These are phyloP conservation scores for Albula glossodonta DNA, from an alignment of 2,113 vertebrate species.

Conservation along the genomic window DNA sequence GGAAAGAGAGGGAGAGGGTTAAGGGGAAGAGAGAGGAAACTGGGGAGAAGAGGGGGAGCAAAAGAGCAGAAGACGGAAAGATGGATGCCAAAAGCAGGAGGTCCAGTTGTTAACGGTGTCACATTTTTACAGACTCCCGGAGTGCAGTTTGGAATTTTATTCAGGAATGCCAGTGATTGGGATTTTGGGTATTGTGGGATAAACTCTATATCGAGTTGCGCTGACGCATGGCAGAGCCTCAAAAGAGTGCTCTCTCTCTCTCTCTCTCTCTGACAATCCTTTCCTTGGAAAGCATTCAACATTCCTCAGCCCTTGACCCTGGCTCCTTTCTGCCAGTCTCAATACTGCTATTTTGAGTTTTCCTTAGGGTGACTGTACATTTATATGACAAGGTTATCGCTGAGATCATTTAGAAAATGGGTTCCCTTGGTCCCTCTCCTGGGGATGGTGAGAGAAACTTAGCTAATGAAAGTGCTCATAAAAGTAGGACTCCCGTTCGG, in stretches of 20 bases:
- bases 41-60: not conserved
- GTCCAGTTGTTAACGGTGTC: not conserved
- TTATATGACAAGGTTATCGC: constrained; percentile 61
- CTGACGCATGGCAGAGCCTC: too few species aligned
- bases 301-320: not conserved
- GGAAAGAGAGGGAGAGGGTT: not conserved
- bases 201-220: too few species aligned
- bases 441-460: constrained; percentile 44
- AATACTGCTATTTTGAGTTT: constrained; percentile 64
- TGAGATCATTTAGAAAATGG: constrained; percentile 71
- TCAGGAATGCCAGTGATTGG: not conserved
- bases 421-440: constrained; percentile 68
- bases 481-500: not conserved
- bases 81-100: not conserved
- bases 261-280: not conserved
- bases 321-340: not conserved
- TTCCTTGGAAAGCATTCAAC: not conserved
- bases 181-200: not conserved
- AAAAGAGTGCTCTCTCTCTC: not conserved
- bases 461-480: not conserved
- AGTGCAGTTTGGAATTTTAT: not conserved
- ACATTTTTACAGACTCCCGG: not conserved
- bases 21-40: constrained; percentile 15
- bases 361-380: constrained; percentile 56
- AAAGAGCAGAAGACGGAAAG: not conserved